Evolutionary conservation across 2,888 invertebrate genomes (phyloP).

Genomic region (Hypselothyrea guttata): DNA sequence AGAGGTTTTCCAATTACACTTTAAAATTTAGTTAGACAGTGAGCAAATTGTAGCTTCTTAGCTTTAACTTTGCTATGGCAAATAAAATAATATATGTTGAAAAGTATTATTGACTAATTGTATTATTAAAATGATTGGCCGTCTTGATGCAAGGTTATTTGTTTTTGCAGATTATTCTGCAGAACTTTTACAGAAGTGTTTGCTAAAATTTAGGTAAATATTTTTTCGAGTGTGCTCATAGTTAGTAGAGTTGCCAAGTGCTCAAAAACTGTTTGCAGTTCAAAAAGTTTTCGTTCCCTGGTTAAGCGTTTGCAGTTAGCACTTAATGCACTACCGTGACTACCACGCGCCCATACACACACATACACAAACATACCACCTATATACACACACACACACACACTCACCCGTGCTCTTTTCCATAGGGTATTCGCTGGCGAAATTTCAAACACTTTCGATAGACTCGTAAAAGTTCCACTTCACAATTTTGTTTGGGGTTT

Average conservation of each 20-base stretch:
- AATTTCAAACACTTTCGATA: constrained; percentile 63
- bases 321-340: constrained; percentile 55
- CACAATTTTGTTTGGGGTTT: constrained; percentile 71
- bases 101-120: no score
- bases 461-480: constrained; percentile 54
- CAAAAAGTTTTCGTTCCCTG: constrained; percentile 38
- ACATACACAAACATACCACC: no score
- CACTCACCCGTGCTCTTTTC: not conserved
- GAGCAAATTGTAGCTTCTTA: no score
- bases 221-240: constrained; percentile 9
- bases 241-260: constrained; percentile 11
- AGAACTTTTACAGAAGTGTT: not conserved
- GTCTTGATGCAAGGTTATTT: no score
- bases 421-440: constrained; percentile 24
- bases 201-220: not conserved
- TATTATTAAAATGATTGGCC: no score
- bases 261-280: constrained; percentile 22
- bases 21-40: no score
- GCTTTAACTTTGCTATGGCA: no score
- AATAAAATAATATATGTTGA: no score
- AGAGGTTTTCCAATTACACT: no score
- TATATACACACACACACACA: no score
- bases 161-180: no score
- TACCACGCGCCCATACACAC: constrained; percentile 10
- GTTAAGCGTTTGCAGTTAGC: constrained; percentile 55